Base-by-base conservation (phyloP, 2,113 vertebrate species). In the Catharus bicknelli region DNA sequence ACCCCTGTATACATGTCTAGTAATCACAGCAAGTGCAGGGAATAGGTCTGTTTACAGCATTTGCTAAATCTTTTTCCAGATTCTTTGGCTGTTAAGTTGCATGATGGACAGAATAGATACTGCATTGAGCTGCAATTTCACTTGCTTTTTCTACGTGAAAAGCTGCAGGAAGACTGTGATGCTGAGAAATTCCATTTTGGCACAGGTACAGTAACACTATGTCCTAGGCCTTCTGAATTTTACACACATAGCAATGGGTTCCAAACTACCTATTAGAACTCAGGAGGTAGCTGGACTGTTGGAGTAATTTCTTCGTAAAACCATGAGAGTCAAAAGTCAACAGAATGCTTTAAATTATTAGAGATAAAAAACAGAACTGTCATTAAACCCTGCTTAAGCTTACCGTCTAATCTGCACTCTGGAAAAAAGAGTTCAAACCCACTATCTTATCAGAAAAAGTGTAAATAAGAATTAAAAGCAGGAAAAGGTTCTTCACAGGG, bases 161-260 rank as follows among this genome's bases (percentile, higher is more conserved):
- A 50, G 22, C 16, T 86, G 38, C 29, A 88, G 13, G n/a, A 59
- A 48, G 27, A 32, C 20, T 17, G 21, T 40, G 5, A 79, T 29
- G 66, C 12, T 15, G 42, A 61, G 42, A 86, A 90, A 80, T 75
- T 63, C 42, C 17, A 45, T 53, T 36, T n/a, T 45, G 22, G n/a
- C 13, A 53, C 11, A 50, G 8, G 30, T 25, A 30, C 12, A 47
- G 14, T 40, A 51, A 64, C 0, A 0, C 16, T 2, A 3, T 54
- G 29, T 4, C 45, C 32, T 76, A 53, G 36, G 18, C 63, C 74
- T 61, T 19, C 5, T 22, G 27, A 64, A 11, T 64, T 83, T 53
- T 80, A 23, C 58, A 73, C 32, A 36, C 13, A 38, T 5, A 76
- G 22, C 8, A 85, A 29, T 32, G 38, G 13, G 3, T 34, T 85